Evolutionary conservation across 2,888 invertebrate genomes (phyloP).

Genomic region (Nephrotoma appendiculata): DNA sequence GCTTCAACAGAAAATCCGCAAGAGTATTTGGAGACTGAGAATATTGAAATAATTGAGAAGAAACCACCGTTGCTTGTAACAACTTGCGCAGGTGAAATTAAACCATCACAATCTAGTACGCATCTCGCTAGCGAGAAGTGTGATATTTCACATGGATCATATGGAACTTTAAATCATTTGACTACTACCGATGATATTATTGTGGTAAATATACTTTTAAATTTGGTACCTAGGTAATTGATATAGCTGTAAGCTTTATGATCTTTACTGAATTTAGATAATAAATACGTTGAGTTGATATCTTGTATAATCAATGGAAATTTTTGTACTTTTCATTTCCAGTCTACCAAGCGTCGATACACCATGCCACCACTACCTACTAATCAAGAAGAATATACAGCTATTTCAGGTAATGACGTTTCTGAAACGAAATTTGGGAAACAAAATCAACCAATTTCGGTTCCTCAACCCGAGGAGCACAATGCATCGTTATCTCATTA

Average conservation of each 20-base stretch:
- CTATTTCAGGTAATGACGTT: constrained; percentile 16
- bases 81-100: not conserved
- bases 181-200: not conserved
- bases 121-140: constrained; percentile 6
- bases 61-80: not conserved
- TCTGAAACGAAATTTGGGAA: constrained; percentile 17
- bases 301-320: not conserved
- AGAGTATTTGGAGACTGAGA: not conserved
- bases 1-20: constrained; percentile 12
- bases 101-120: not conserved
- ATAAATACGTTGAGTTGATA: not conserved
- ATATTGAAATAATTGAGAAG: not conserved
- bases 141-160: constrained; percentile 30
- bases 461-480: not conserved
- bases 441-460: not conserved
- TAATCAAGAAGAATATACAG: constrained; percentile 15
- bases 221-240: too few relatives aligned
- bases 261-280: too few relatives aligned
- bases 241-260: too few relatives aligned
- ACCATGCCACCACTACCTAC: constrained; percentile 4
- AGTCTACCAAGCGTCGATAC: constrained; percentile 3
- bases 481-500: constrained; percentile 55
- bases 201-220: not conserved
- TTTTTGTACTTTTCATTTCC: not conserved
- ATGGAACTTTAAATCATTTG: constrained; percentile 36